A percentile compares a stretch with the other conserved stretches of the same genome.
These are phyloP conservation scores for Trichogramma pretiosum DNA, from an alignment of 1,140 invertebrate species.

Conservation along the genomic window DNA sequence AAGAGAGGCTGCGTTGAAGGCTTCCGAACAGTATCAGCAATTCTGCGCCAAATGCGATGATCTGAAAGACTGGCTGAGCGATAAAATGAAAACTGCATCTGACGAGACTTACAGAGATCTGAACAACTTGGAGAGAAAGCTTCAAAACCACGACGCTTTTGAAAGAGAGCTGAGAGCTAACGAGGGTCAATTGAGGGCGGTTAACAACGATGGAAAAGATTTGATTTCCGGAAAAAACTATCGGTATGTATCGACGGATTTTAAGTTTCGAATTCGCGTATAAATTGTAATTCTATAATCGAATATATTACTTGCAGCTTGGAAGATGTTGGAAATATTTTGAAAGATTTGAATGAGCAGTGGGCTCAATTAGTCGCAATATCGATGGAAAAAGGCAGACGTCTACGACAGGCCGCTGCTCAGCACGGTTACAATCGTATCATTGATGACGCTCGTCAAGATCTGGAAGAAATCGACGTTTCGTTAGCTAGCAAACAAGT, in stretches of 20 bases:
- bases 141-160: conserved; percentile 97
- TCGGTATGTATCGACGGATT: too few relatives aligned
- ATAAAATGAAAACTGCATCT: conserved; percentile 82
- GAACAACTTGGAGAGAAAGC: conserved; percentile 82
- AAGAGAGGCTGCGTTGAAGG: conserved; percentile 62
- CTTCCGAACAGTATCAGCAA: conserved; percentile 72
- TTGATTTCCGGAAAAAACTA: conserved; percentile 64
- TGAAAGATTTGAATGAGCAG: conserved; percentile 60
- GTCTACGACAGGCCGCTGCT: conserved; percentile 64
- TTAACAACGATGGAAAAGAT: conserved; percentile 70
- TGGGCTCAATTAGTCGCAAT: conserved; percentile 63
- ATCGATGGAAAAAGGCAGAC: conserved; percentile 76
- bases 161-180: conserved; percentile 89
- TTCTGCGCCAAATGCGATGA: conserved; percentile 86
- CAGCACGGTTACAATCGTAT: conserved; percentile 71
- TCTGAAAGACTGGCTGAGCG: conserved; percentile 78
- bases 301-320: conserved; percentile 38
- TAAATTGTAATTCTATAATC: too few relatives aligned
- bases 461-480: conserved; percentile 68
- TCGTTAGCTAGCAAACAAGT: conserved; percentile 71
- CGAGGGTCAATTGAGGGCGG: conserved; percentile 74
- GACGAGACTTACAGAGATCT: conserved; percentile 91
- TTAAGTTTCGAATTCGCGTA: too few relatives aligned
- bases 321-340: conserved; percentile 55
- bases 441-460: conserved; percentile 71